phyloP scores from a whole-genome alignment of 2,113 vertebrate genomes.

The Petrocephalus zakoni region DNA sequence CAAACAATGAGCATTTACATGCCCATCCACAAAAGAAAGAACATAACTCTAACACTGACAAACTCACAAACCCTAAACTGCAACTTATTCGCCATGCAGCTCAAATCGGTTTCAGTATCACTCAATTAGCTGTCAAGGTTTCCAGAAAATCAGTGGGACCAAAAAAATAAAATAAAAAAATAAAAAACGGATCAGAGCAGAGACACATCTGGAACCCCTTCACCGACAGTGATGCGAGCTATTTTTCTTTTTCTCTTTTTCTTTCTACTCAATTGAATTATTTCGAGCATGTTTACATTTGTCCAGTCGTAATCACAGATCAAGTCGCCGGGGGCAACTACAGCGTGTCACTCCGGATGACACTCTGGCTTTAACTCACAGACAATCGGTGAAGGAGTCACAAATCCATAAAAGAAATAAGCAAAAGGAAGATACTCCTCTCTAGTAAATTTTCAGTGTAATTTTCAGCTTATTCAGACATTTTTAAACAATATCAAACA shows the following conservation, averaged over 20 bases:
- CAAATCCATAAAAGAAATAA: slow-evolving; percentile 22
- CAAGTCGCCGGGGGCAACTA: not conserved
- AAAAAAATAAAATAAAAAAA: slow-evolving; percentile 49
- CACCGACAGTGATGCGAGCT: slow-evolving; percentile 57
- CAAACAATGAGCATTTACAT: slow-evolving; percentile 98
- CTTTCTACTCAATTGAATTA: slow-evolving; percentile 39
- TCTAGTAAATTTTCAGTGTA: not conserved
- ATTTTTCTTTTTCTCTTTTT: slow-evolving; percentile 34
- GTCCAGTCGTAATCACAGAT: slow-evolving; percentile 3
- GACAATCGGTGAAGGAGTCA: slow-evolving; percentile 36
- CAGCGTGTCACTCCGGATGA: not conserved
- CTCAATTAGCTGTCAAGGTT: not conserved
- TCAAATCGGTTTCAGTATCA: slow-evolving; percentile 43
- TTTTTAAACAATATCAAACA: slow-evolving; percentile 39
- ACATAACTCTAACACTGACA: slow-evolving; percentile 97
- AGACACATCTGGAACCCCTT: slow-evolving; percentile 67
- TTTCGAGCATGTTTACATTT: slow-evolving; percentile 4
- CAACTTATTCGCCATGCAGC: slow-evolving; percentile 96
- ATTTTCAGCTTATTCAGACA: not conserved
- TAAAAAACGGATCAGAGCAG: slow-evolving; percentile 53
- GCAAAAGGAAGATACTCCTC: not conserved
- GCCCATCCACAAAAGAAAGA: slow-evolving; percentile 91
- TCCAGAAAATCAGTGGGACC: slow-evolving; percentile 56
- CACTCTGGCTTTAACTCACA: not conserved
- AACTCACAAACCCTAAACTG: slow-evolving; percentile 97